phyloP scores from a whole-genome alignment of 2,797 vertebrate species.

The Esox masquinongy region DNA sequence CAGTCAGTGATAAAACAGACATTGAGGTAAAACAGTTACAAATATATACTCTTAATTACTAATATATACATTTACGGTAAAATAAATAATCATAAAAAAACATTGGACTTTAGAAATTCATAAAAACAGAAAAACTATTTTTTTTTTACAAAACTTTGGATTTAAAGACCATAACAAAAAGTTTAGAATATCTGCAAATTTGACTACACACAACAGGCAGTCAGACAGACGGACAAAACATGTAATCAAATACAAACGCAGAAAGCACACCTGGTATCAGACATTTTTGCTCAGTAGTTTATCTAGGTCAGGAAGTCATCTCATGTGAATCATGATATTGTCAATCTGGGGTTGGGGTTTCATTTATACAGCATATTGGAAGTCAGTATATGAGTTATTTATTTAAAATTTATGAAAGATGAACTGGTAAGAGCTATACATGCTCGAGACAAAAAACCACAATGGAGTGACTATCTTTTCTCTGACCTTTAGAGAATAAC shows the following conservation, averaged over 20 bases:
- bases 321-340: conserved; percentile 31
- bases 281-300: conserved; percentile 52
- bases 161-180: conserved; percentile 64
- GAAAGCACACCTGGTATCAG: conserved; percentile 38
- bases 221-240: conserved; percentile 49
- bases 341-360: conserved; percentile 16
- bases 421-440: conserved; percentile 27
- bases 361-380: conserved; percentile 8
- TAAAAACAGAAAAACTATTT: conserved; percentile 77
- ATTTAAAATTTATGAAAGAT: neutral
- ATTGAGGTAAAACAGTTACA: conserved; percentile 84
- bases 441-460: conserved; percentile 50
- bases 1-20: conserved; percentile 82
- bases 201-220: conserved; percentile 53
- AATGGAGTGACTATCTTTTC: no score
- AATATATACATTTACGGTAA: conserved; percentile 89
- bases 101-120: conserved; percentile 79
- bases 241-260: conserved; percentile 42
- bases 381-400: conserved; percentile 21
- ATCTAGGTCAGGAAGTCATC: conserved; percentile 40
- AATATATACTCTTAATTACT: conserved; percentile 91
- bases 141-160: conserved; percentile 90
- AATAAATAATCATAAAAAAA: conserved; percentile 95
- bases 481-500: no score
- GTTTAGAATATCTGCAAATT: conserved; percentile 63